Percentiles rank a stretch among this genome's conserved stretches.
Conservation (phyloP, 2,113 vertebrate species). For the Peucedramus taeniatus region DNA sequence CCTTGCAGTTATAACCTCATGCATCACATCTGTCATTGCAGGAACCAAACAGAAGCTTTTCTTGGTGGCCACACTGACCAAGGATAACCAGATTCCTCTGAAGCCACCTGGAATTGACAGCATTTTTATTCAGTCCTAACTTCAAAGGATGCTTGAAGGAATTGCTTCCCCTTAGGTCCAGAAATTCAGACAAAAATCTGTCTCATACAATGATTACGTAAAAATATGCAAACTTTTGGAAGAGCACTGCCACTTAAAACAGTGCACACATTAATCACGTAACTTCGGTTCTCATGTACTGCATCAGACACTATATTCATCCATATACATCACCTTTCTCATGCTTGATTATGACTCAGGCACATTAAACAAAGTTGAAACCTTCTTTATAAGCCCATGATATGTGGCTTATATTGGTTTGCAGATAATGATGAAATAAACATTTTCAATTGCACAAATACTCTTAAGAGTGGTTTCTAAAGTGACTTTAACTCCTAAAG, state of each 20-base stretch:
- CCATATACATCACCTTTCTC: not conserved
- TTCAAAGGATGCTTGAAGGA: not conserved
- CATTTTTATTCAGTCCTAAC: not conserved
- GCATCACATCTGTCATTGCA: not conserved
- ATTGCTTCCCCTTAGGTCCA: not conserved
- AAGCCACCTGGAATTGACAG: not conserved
- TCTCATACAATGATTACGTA: not conserved
- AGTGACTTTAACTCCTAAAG: not conserved
- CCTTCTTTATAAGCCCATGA: not conserved
- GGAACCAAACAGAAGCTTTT: not conserved
- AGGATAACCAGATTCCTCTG: not conserved
- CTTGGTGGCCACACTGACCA: not conserved
- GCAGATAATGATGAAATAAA: not conserved
- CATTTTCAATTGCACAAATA: not conserved
- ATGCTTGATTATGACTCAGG: not conserved
- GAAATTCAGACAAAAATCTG: not conserved
- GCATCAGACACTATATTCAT: not conserved
- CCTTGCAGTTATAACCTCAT: not conserved
- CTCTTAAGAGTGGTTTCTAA: not conserved
- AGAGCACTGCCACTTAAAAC: not conserved
- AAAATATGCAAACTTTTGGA: not conserved
- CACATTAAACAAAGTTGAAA: not conserved
- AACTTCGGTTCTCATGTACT: not conserved
- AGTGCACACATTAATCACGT: accelerated
- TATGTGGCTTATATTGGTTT: not conserved